A percentile compares a stretch with the other conserved stretches of the same genome.
Evolutionary conservation across 2,888 invertebrate genomes (phyloP).

Genomic region (Melolontha melolontha): DNA sequence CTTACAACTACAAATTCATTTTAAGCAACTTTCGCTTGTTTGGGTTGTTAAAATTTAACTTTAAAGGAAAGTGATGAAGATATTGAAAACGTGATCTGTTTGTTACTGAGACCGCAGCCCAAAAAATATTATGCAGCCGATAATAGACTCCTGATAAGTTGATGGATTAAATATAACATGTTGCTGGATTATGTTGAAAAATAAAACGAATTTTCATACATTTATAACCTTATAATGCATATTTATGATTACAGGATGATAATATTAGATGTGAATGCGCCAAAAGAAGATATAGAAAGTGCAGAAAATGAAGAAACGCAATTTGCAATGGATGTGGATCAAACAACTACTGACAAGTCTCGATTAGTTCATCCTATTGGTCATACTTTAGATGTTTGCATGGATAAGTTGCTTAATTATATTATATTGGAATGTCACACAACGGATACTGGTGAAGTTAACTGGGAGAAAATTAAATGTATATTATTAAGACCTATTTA

Average conservation of each 20-base stretch:
- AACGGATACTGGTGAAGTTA: constrained; percentile 63
- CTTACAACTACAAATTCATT: too few species aligned
- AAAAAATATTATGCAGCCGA: too few species aligned
- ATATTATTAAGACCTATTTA: constrained; percentile 22
- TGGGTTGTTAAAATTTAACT: too few species aligned
- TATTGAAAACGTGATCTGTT: too few species aligned
- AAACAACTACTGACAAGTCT: constrained; percentile 58
- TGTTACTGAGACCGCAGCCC: too few species aligned
- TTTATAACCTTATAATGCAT: too few species aligned
- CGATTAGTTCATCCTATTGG: constrained; percentile 70
- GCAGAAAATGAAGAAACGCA: constrained; percentile 63
- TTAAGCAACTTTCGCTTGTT: too few species aligned
- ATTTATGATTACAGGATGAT: constrained; percentile 70
- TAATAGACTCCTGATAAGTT: too few species aligned
- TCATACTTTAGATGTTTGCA: constrained; percentile 80
- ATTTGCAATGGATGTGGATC: constrained; percentile 72
- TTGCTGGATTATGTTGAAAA: too few species aligned
- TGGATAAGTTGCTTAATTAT: constrained; percentile 80
- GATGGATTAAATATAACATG: too few species aligned
- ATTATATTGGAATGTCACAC: constrained; percentile 72
- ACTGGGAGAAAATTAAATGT: constrained; percentile 71
- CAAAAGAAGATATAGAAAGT: constrained; percentile 68
- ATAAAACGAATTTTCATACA: too few species aligned
- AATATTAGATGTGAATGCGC: constrained; percentile 79
- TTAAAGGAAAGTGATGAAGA: too few species aligned